Conservation (phyloP, 2,797 vertebrate genomes). For the Mycteria americana region DNA sequence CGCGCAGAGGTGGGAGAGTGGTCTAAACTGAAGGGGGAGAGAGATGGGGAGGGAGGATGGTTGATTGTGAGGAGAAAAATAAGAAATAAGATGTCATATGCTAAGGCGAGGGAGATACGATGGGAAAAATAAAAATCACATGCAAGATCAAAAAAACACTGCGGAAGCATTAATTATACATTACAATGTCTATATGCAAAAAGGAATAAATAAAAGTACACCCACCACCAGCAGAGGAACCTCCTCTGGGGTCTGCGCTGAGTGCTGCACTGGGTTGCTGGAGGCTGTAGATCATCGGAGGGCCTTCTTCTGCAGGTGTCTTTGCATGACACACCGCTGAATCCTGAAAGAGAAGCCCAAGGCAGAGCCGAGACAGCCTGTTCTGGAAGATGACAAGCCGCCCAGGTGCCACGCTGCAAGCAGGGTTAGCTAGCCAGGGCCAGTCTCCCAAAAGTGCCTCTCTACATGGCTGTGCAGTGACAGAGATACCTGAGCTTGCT, state of each 20-base stretch:
- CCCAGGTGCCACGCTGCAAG: neutral
- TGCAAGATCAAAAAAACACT: neutral
- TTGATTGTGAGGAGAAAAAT: neutral
- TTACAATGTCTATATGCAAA: neutral
- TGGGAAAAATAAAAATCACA: neutral
- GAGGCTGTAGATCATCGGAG: neutral
- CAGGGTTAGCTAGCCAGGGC: neutral
- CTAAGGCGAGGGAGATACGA: neutral
- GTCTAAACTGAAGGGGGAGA: neutral
- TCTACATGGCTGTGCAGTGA: neutral
- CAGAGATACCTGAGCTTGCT: neutral
- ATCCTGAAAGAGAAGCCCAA: neutral
- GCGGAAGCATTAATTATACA: neutral
- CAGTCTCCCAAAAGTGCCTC: neutral
- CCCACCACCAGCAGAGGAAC: neutral
- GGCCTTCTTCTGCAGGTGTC: neutral
- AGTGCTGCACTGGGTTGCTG: neutral
- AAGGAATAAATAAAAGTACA: constrained; percentile 12
- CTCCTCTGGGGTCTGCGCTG: neutral
- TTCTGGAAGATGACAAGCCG: neutral
- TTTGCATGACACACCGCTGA: neutral
- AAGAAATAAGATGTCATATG: neutral
- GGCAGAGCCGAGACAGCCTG: neutral
- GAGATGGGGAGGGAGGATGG: neutral
- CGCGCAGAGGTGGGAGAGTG: neutral